Evolutionary conservation across 2,113 vertebrate species (phyloP).

Genomic region (Columba janthina): DNA sequence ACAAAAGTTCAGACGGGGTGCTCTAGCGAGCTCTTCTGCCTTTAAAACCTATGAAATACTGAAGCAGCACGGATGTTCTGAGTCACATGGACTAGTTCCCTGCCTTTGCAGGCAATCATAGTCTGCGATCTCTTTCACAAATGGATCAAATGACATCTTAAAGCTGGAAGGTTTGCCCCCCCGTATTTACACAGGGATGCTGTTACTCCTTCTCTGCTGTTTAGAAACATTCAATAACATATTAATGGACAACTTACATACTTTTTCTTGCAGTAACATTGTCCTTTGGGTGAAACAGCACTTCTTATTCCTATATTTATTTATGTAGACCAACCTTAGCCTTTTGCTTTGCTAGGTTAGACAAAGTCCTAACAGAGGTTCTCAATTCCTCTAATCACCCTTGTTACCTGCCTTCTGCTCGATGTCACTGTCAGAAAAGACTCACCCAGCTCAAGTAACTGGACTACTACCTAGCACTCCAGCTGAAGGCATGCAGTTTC

Average conservation of each 20-base stretch:
- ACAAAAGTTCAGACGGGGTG: not conserved
- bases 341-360: not conserved
- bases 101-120: not conserved
- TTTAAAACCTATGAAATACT: not conserved
- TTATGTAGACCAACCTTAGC: not conserved
- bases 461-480: not conserved
- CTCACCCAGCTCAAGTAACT: not conserved
- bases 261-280: not conserved
- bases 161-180: not conserved
- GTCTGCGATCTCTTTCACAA: not conserved
- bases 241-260: not conserved
- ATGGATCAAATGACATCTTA: not conserved
- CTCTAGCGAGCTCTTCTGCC: not conserved
- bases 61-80: not conserved
- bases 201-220: not conserved
- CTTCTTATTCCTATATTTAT: not conserved
- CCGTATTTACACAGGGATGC: not conserved
- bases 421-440: not conserved
- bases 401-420: not conserved
- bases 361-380: not conserved
- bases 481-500: not conserved
- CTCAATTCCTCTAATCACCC: not conserved
- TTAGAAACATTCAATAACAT: not conserved
- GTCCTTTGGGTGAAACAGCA: not conserved
- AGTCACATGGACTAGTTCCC: accelerated